A percentile compares a stretch with the other conserved stretches of the same genome.
phyloP scores from a whole-genome alignment of 2,888 invertebrate genomes.

The Sisyra terminalis region DNA sequence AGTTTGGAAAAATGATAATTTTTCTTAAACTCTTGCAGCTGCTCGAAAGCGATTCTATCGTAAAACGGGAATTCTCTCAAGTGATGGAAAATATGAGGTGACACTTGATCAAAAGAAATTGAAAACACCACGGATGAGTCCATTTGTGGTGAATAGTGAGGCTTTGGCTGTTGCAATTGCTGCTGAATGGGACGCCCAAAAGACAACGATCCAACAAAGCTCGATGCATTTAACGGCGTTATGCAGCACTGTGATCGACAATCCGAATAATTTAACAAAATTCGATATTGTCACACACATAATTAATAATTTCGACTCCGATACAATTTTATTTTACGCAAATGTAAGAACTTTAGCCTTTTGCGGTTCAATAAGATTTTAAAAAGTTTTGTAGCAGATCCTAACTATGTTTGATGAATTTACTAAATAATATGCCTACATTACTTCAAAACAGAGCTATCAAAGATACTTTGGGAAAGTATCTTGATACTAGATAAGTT shows the following conservation, averaged over 20 bases:
- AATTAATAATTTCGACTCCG: conserved; percentile 64
- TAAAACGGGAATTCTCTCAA: conserved; percentile 51
- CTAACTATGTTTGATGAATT: too few relatives aligned
- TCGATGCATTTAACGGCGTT: conserved; percentile 88
- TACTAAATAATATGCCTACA: too few relatives aligned
- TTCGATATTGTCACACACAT: conserved; percentile 62
- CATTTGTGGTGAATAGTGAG: conserved; percentile 66
- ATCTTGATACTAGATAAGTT: too few relatives aligned
- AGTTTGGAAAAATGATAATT: not conserved
- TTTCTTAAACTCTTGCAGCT: conserved; percentile 17
- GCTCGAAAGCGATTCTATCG: conserved; percentile 56
- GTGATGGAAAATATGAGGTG: conserved; percentile 62
- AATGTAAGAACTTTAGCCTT: conserved; percentile 40
- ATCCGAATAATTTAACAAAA: conserved; percentile 67
- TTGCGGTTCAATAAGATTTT: not conserved
- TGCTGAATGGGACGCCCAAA: conserved; percentile 86
- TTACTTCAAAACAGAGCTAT: too few relatives aligned
- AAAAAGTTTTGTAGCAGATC: not conserved
- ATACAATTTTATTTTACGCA: conserved; percentile 64
- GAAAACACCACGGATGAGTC: conserved; percentile 73
- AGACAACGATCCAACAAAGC: conserved; percentile 53
- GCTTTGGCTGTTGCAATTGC: conserved; percentile 85
- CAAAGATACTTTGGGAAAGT: too few relatives aligned
- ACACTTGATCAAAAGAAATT: conserved; percentile 76
- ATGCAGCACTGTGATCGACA: conserved; percentile 82